Conservation (phyloP, 2,888 invertebrate genomes). For the Eupithecia inturbata region DNA sequence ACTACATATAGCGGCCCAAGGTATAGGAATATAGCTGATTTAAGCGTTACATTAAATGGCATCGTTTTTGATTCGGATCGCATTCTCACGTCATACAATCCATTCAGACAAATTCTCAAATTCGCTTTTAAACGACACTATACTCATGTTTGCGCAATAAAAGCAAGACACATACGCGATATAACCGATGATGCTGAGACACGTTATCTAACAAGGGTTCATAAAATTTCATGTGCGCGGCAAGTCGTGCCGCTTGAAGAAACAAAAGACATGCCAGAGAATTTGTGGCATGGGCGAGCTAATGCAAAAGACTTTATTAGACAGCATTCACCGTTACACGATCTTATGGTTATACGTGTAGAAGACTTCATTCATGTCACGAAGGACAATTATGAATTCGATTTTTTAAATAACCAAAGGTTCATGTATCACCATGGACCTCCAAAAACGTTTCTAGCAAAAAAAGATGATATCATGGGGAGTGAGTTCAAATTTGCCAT, state of each 20-base stretch:
- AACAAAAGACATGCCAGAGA: neutral
- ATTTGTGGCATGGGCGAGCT: neutral
- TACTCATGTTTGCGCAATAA: neutral
- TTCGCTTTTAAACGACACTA: conserved; percentile 4
- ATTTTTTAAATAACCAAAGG: too few species aligned
- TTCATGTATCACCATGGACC: too few species aligned
- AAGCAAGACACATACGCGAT: too few species aligned
- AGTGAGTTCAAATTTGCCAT: conserved; percentile 5
- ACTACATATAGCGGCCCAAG: neutral
- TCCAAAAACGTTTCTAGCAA: neutral
- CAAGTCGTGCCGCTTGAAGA: conserved; percentile 8
- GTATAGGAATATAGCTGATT: too few species aligned
- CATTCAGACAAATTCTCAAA: neutral
- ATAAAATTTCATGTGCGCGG: neutral
- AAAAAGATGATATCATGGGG: neutral
- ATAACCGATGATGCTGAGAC: too few species aligned
- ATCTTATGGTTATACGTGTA: neutral
- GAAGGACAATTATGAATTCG: neutral
- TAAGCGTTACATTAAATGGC: neutral
- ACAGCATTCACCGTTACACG: conserved; percentile 4
- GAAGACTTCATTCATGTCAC: neutral
- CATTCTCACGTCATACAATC: conserved; percentile 1
- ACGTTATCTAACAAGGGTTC: neutral
- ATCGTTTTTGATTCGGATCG: neutral
- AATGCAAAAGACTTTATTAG: neutral